Percentiles rank a stretch among this genome's conserved stretches.
These are phyloP conservation scores for Ganaspis brasiliensis DNA, from an alignment of 2,888 invertebrate species.

Conservation along the genomic window DNA sequence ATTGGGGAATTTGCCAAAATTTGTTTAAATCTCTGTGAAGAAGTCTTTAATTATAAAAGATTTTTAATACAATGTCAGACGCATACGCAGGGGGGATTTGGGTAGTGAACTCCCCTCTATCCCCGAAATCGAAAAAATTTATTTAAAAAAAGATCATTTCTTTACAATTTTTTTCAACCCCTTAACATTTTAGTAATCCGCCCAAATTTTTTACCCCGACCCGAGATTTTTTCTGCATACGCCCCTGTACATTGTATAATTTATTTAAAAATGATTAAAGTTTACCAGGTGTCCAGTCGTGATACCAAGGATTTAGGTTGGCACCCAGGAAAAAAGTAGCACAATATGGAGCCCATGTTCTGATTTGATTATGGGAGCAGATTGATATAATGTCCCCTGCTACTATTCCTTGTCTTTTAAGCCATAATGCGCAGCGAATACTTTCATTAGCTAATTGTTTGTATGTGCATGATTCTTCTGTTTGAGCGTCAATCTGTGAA, in stretches of 20 bases:
- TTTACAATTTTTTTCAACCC: no score
- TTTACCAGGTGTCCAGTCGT: conserved; percentile 67
- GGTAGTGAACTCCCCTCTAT: no score
- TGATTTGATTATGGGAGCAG: conserved; percentile 70
- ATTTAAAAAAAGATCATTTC: no score
- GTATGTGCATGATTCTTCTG: conserved; percentile 64
- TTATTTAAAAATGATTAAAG: conserved; percentile 36
- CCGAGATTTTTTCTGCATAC: no score
- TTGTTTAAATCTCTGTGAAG: no score
- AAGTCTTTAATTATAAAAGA: no score
- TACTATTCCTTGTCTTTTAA: conserved; percentile 66
- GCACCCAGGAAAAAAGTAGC: conserved; percentile 69
- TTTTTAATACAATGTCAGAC: no score
- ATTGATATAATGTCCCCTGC: conserved; percentile 67
- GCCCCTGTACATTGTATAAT: conserved; percentile 46
- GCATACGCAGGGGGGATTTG: no score
- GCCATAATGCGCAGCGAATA: conserved; percentile 73
- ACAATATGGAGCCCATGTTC: conserved; percentile 68
- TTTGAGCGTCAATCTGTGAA: conserved; percentile 66
- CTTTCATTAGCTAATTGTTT: conserved; percentile 64
- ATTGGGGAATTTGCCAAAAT: no score
- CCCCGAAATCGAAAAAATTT: no score
- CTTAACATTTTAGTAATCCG: no score
- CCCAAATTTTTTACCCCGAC: no score
- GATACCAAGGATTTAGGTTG: conserved; percentile 71